A percentile compares a stretch with the other conserved stretches of the same genome.
Evolutionary conservation across 2,113 vertebrate genomes (phyloP).

Genomic region (Apteryx owenii): DNA sequence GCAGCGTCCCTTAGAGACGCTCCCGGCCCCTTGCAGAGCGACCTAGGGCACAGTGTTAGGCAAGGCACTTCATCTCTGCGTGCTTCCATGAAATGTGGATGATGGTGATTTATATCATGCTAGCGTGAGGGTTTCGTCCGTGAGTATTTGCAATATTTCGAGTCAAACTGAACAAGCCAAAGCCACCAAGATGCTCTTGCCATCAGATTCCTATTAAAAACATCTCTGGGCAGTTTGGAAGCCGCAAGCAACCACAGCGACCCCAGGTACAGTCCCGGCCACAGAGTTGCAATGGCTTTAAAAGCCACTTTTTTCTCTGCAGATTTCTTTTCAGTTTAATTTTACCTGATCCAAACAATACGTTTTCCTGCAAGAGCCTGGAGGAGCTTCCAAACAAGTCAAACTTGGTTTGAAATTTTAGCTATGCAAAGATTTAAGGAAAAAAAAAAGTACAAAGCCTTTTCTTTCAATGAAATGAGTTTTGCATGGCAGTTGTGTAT

Average conservation of each 20-base stretch:
- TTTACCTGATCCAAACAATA: neutral
- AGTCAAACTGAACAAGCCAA: neutral
- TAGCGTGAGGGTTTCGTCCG: neutral
- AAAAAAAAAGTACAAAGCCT: neutral
- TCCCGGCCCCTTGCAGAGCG: neutral
- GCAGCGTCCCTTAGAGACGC: neutral
- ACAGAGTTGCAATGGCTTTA: neutral
- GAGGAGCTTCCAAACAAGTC: neutral
- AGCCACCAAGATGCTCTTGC: neutral
- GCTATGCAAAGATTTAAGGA: neutral
- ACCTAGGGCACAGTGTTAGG: constrained; percentile 7
- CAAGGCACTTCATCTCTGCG: neutral
- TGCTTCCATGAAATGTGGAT: neutral
- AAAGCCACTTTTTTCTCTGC: neutral
- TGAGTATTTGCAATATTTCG: neutral
- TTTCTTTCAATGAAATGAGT: neutral
- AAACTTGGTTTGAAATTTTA: fast-evolving
- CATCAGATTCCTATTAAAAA: neutral
- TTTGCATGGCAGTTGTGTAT: neutral
- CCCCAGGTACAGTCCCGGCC: neutral
- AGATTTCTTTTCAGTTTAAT: neutral
- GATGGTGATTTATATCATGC: neutral
- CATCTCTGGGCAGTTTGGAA: neutral
- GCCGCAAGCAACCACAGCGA: neutral
- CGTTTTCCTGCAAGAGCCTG: neutral